These are phyloP conservation scores for Brachyrhaphis roseni DNA, from an alignment of 2,797 vertebrate species.

Conservation along the genomic window DNA sequence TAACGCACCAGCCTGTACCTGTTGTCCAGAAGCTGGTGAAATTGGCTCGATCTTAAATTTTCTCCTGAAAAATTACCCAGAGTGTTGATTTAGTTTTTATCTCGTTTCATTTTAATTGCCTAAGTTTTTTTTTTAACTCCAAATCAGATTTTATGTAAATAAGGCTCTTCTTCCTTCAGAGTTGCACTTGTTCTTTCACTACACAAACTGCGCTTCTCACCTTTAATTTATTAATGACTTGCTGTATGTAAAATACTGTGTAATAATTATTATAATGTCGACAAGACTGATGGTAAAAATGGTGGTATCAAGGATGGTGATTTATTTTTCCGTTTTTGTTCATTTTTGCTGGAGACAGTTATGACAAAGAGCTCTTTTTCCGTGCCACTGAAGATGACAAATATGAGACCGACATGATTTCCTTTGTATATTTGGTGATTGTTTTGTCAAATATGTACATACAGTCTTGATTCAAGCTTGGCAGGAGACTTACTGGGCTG, in stretches of 20 bases:
- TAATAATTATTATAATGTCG: constrained; percentile 81
- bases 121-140: constrained; percentile 44
- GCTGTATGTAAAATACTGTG: constrained; percentile 86
- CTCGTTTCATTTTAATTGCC: constrained; percentile 22
- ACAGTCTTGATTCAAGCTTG: constrained; percentile 95
- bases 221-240: constrained; percentile 88
- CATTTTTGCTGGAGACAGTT: constrained; percentile 57
- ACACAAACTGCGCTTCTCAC: constrained; percentile 82
- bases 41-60: constrained; percentile 74
- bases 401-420: constrained; percentile 85
- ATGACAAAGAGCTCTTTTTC: constrained; percentile 59
- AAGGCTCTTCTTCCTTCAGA: constrained; percentile 66
- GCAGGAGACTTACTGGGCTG: constrained; percentile 91
- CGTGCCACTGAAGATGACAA: constrained; percentile 66
- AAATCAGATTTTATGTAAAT: constrained; percentile 72
- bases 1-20: constrained; percentile 53
- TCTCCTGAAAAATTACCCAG: constrained; percentile 42
- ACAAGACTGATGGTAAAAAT: constrained; percentile 64
- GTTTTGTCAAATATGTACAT: constrained; percentile 99
- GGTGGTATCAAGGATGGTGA: constrained; percentile 61
- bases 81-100: constrained; percentile 38
- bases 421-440: constrained; percentile 99
- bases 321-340: constrained; percentile 58
- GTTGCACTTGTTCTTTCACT: constrained; percentile 68
- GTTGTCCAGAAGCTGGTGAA: constrained; percentile 63